Evolutionary conservation across 2,888 invertebrate species (phyloP).

Genomic region (Mactromeris polynyma): DNA sequence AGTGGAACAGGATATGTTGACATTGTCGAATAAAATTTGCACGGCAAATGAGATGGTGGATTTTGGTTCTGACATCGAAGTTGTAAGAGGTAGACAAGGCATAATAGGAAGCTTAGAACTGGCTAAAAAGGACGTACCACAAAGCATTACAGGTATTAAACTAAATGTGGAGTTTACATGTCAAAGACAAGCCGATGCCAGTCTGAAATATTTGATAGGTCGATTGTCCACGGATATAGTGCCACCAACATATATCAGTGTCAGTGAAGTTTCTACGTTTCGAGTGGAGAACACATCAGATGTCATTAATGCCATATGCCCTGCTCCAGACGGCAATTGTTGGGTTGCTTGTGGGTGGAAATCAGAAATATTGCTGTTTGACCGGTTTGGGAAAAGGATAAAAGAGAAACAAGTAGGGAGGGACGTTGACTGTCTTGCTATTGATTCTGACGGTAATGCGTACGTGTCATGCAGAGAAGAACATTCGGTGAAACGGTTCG

Average conservation of each 20-base stretch:
- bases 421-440: slow-evolving; percentile 66
- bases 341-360: slow-evolving; percentile 73
- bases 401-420: slow-evolving; percentile 57
- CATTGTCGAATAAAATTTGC: slow-evolving; percentile 60
- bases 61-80: slow-evolving; percentile 70
- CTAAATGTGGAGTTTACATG: slow-evolving; percentile 58
- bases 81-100: slow-evolving; percentile 52
- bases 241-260: slow-evolving; percentile 67
- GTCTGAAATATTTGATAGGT: slow-evolving; percentile 66
- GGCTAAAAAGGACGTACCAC: slow-evolving; percentile 59
- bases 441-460: slow-evolving; percentile 66
- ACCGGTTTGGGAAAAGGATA: slow-evolving; percentile 53
- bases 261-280: slow-evolving; percentile 68
- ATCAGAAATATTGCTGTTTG: slow-evolving; percentile 59
- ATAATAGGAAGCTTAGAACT: slow-evolving; percentile 56
- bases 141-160: slow-evolving; percentile 53
- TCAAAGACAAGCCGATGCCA: slow-evolving; percentile 66
- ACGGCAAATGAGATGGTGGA: slow-evolving; percentile 73
- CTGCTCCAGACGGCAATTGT: slow-evolving; percentile 68
- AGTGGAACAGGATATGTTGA: slow-evolving; percentile 61
- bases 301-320: slow-evolving; percentile 71
- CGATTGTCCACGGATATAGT: slow-evolving; percentile 61
- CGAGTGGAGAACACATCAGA: slow-evolving; percentile 67
- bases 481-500: slow-evolving; percentile 65
- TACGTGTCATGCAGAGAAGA: slow-evolving; percentile 70